phyloP scores from a whole-genome alignment of 2,797 vertebrate species.

The Enteromius fasciolatus region DNA sequence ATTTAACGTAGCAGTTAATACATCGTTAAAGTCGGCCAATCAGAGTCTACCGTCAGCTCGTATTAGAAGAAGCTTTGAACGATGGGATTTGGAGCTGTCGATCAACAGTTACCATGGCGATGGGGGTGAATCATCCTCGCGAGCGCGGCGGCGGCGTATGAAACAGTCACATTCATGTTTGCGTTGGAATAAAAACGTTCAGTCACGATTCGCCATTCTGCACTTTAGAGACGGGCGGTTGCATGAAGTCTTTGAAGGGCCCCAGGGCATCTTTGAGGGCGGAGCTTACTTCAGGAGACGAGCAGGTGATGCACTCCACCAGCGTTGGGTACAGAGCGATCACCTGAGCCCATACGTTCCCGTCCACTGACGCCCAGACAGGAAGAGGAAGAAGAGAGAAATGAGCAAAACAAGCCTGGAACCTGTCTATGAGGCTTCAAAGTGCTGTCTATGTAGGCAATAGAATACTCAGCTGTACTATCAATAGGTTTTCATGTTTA shows the following conservation, averaged over 20 bases:
- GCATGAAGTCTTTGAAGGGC: slow-evolving; percentile 99
- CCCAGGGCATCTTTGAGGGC: slow-evolving; percentile 96
- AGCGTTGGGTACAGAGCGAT: slow-evolving; percentile 96
- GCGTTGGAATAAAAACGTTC: slow-evolving; percentile 55
- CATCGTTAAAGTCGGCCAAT: slow-evolving; percentile 73
- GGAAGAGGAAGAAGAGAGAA: slow-evolving; percentile 12
- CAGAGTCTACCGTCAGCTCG: slow-evolving; percentile 73
- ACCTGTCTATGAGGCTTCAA: neutral
- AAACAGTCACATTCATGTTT: slow-evolving; percentile 78
- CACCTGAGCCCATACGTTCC: slow-evolving; percentile 95
- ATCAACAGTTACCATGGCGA: slow-evolving; percentile 38
- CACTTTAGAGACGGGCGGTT: slow-evolving; percentile 92
- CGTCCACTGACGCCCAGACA: slow-evolving; percentile 84
- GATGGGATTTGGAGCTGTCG: slow-evolving; percentile 51
- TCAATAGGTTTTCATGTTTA: no score
- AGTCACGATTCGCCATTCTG: slow-evolving; percentile 89
- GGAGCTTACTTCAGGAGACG: slow-evolving; percentile 93
- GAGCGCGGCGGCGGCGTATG: slow-evolving; percentile 48
- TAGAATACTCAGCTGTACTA: neutral
- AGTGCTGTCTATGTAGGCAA: neutral
- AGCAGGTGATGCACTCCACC: slow-evolving; percentile 97
- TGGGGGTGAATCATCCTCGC: slow-evolving; percentile 47
- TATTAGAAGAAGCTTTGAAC: slow-evolving; percentile 73
- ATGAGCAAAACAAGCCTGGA: neutral
- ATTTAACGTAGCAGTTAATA: slow-evolving; percentile 80